Conservation (phyloP, 2,888 invertebrate genomes). For the Eumerus sabulonum region DNA sequence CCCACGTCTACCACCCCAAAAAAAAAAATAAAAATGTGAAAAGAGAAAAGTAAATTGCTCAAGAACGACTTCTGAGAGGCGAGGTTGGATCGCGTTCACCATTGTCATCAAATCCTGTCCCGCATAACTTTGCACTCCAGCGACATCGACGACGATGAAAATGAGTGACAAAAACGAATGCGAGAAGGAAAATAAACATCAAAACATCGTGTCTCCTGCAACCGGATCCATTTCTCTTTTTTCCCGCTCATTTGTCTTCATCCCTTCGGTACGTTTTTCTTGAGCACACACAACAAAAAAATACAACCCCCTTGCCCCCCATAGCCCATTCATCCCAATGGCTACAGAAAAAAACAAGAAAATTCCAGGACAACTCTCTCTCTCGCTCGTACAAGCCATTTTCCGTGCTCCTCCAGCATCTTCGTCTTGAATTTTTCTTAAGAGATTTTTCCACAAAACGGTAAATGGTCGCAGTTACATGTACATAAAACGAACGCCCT, state of each 20-base stretch:
- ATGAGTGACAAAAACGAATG: conserved; percentile 62
- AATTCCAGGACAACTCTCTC: conserved; percentile 44
- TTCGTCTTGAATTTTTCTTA: conserved; percentile 63
- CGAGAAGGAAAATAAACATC: conserved; percentile 56
- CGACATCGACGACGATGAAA: conserved; percentile 43
- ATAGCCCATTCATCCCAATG: conserved; percentile 7
- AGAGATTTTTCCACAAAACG: conserved; percentile 68
- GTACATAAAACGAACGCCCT: conserved; percentile 60
- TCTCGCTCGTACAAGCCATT: conserved; percentile 37
- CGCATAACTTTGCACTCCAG: conserved; percentile 49
- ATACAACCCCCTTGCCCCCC: conserved; percentile 14
- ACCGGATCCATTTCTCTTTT: conserved; percentile 41
- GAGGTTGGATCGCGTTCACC: conserved; percentile 40
- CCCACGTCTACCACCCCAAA: conserved; percentile 16
- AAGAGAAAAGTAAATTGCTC: conserved; percentile 14
- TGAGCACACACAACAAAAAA: conserved; percentile 6
- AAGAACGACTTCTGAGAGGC: conserved; percentile 34
- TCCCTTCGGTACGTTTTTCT: conserved; percentile 54
- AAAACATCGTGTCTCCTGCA: conserved; percentile 14
- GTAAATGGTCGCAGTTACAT: conserved; percentile 66
- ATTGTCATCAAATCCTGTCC: conserved; percentile 47
- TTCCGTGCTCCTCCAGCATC: conserved; percentile 8
- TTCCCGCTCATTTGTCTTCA: conserved; percentile 54
- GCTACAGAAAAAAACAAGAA: conserved; percentile 5
- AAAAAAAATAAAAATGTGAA: conserved; percentile 48